Evolutionary conservation across 2,888 invertebrate genomes (phyloP), one percentile per base, ranked within the genome.

Genomic region (Phrixothrix hirtus): DNA sequence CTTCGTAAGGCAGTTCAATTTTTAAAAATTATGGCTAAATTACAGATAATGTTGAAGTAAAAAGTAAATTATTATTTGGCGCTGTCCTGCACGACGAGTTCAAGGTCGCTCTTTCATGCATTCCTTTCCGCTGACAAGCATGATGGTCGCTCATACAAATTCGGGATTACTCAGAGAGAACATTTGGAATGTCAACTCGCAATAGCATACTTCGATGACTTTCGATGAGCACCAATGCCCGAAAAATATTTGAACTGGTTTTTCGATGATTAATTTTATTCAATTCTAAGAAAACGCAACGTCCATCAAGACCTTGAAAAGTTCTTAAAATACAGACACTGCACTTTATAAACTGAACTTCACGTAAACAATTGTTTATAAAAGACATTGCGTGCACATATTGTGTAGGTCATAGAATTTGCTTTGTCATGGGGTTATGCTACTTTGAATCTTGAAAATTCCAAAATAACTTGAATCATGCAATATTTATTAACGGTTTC

Each of bases 91-190:
- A 31, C 29, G 34, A 29, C 34, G 43, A 32, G 52, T 52, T 52
- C 52, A 52, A 52, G 52, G 52, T 35, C 52, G 31, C 42, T 29
- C 41, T 52, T 47, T 39, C 34, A 15, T 10, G 47, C 47, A 53
- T 53, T 53, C 53, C 41, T 53, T 44, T 16, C 30, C 31, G 46
- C 32, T 42, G 41, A 46, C 46, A 36, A 42, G 25, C 29, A 43
- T 41, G 47, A 47, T 36, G 37, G 36, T 29, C 37, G 51, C 26
- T 25, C 41, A 48, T 48, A 43, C 42, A 43, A 53, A 53, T 53
- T 53, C 39, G 43, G 44, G 47, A 47, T 53, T 44, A 53, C 53
- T 53, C 53, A 47, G 37, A 42, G 39, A 30, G 46, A 53, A 53
- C 47, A 37, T 7, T 48, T 15, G 53, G 53, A 48, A 53, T 53